Percentiles rank a stretch among this genome's conserved stretches.
Evolutionary conservation across 1,140 invertebrate species (phyloP).

Genomic region (Scaptomyza hsui): DNA sequence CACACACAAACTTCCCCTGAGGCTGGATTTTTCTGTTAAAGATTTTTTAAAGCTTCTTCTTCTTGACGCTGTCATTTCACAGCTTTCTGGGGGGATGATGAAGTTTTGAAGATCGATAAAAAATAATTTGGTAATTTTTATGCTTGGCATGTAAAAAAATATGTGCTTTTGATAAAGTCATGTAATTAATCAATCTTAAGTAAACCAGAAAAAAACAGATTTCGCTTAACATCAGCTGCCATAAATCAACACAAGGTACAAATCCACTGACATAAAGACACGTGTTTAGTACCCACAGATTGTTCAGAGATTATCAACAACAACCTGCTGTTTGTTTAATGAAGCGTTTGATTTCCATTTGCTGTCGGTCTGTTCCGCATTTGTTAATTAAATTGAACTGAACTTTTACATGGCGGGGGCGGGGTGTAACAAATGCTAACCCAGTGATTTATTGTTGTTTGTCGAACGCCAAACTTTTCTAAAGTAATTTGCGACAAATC

Average conservation of each 20-base stretch:
- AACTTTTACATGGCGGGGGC: no score
- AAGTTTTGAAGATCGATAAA: background rate
- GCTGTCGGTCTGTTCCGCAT: constrained; percentile 29
- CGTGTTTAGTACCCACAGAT: background rate
- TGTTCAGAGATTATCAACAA: background rate
- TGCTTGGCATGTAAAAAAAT: background rate
- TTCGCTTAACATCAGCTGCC: constrained; percentile 26
- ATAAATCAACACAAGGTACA: constrained; percentile 49
- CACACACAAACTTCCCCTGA: background rate
- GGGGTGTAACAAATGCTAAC: constrained; percentile 29
- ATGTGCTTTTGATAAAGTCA: constrained; percentile 16
- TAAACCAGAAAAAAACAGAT: constrained; percentile 9
- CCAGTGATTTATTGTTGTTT: constrained; percentile 76
- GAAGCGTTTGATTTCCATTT: constrained; percentile 69
- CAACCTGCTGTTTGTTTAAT: constrained; percentile 57
- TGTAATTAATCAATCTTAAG: constrained; percentile 65
- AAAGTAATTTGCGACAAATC: constrained; percentile 81
- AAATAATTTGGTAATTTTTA: constrained; percentile 10
- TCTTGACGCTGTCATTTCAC: background rate
- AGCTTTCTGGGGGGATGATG: background rate
- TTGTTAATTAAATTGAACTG: constrained; percentile 73
- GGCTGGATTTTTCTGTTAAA: constrained; percentile 22
- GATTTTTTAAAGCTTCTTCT: constrained; percentile 6
- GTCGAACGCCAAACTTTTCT: constrained; percentile 76
- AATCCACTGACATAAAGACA: constrained; percentile 3